Conservation (phyloP, 2,797 vertebrate genomes). For the Pempheris klunzingeri region DNA sequence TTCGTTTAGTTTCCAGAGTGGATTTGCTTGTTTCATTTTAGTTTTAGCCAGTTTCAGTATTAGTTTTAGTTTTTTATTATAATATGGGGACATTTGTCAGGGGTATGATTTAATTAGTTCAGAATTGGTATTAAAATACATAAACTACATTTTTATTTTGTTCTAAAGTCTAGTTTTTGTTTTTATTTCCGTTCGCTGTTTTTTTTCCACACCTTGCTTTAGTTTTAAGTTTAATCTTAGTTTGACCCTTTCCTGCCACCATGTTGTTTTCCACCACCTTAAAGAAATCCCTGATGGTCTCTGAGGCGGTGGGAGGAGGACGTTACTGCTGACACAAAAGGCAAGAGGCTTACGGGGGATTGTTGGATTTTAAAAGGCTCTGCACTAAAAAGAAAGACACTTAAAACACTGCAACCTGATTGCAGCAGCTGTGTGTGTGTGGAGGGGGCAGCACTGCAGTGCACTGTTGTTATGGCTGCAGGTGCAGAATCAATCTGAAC, state of each 20-base stretch:
- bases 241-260: not conserved
- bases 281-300: constrained; percentile 19
- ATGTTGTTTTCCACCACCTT: constrained; percentile 19
- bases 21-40: no score
- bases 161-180: no score
- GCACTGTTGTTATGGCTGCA: constrained; percentile 2
- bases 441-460: not conserved
- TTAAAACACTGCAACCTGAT: constrained; percentile 39
- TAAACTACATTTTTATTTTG: no score
- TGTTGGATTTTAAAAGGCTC: constrained; percentile 58
- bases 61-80: no score
- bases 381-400: constrained; percentile 34
- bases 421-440: constrained; percentile 7
- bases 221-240: no score
- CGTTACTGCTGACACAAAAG: constrained; percentile 63
- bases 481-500: constrained; percentile 8
- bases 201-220: no score
- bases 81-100: no score
- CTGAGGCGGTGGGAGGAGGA: constrained; percentile 44
- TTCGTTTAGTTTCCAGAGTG: no score
- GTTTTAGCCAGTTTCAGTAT: no score
- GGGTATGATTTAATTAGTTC: no score
- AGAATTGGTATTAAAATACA: no score
- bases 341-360: constrained; percentile 62
- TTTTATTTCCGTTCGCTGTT: no score